Base-by-base conservation (phyloP, 1,140 invertebrate species). In the Odontomachus brunneus region DNA sequence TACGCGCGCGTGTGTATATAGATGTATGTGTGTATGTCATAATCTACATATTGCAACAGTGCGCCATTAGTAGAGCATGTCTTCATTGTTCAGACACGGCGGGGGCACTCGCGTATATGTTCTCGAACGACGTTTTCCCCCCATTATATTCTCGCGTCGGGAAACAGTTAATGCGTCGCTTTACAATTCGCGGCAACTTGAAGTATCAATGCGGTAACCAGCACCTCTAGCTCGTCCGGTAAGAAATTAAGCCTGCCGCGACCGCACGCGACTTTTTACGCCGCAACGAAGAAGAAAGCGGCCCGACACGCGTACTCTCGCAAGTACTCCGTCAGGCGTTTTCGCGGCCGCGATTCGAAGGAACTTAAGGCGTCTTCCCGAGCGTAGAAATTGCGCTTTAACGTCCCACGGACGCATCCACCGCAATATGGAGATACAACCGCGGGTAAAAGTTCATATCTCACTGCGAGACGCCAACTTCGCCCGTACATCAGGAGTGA, bases 41-140 rank as follows among this genome's bases (percentile, higher is more conserved):
- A 80, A 80, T 80, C 51, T 80, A 80, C 75, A 80, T 80, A 80
- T 80, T 59, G 75, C 75, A 80, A 80, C 53, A 59, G 65, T 71
- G 65, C 38, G 38, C 53, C 51, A 80, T 80, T 80, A 80, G 65
- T 80, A 80, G 65, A 80, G 75, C 75, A 71, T 80, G 65, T 80
- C 75, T 80, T 80, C 75, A 80, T 80, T 80, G 75, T 80, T 80
- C 65, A 33, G 63, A 44, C 29, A 51, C 19, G 63, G 19, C 29
- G 17, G 22, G 5, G n/a, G 15, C 14, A 48, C 44, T 74, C 66
- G 49, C 59, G 33, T 51, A 12, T 63, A 55, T 22, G 63, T 80
- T 80, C 49, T 59, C 65, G 69, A 59, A 49, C 53, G 55, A 60
- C 22, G 26, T 62, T 85, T 80, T 80, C 53, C 24, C 24, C 24